A percentile compares a stretch with the other conserved stretches of the same genome.
Evolutionary conservation across 2,797 vertebrate genomes (phyloP).

Genomic region (Discoglossus pictus): DNA sequence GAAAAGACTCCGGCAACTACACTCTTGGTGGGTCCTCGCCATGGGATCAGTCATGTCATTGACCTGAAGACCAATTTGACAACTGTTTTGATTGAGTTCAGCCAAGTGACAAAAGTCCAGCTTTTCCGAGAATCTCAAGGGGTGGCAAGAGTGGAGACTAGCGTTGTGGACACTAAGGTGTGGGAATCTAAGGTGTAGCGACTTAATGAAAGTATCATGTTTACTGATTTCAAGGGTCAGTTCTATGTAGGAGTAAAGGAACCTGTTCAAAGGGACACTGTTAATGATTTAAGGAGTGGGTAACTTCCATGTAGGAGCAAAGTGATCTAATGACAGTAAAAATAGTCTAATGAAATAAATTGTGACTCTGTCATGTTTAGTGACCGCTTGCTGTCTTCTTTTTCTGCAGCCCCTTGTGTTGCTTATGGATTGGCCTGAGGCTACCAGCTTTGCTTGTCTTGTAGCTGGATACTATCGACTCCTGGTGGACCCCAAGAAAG

Average conservation of each 20-base stretch:
- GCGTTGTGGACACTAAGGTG: slow-evolving; percentile 96
- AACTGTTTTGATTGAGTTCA: slow-evolving; percentile 95
- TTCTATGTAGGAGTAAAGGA: background rate
- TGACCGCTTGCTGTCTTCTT: background rate
- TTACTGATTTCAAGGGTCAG: too few species aligned
- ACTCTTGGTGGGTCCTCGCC: slow-evolving; percentile 92
- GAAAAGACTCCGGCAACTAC: slow-evolving; percentile 94
- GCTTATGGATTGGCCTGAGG: slow-evolving; percentile 98
- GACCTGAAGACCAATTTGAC: slow-evolving; percentile 98
- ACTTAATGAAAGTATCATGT: too few species aligned
- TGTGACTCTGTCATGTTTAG: too few species aligned
- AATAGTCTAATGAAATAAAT: too few species aligned
- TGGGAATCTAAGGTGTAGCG: background rate
- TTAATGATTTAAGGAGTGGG: too few species aligned
- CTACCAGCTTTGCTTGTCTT: slow-evolving; percentile 95
- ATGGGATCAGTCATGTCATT: slow-evolving; percentile 97
- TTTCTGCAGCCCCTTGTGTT: slow-evolving; percentile 86
- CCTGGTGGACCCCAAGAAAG: slow-evolving; percentile 93
- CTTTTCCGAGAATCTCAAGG: slow-evolving; percentile 94
- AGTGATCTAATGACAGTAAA: too few species aligned
- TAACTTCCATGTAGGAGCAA: too few species aligned
- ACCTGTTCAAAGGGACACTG: background rate
- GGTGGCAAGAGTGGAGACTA: slow-evolving; percentile 92
- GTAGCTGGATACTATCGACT: slow-evolving; percentile 97
- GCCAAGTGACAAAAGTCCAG: slow-evolving; percentile 93